Evolutionary conservation across 2,797 vertebrate species (phyloP), one percentile per base, ranked within the genome.

Genomic region (Salarias fasciatus): DNA sequence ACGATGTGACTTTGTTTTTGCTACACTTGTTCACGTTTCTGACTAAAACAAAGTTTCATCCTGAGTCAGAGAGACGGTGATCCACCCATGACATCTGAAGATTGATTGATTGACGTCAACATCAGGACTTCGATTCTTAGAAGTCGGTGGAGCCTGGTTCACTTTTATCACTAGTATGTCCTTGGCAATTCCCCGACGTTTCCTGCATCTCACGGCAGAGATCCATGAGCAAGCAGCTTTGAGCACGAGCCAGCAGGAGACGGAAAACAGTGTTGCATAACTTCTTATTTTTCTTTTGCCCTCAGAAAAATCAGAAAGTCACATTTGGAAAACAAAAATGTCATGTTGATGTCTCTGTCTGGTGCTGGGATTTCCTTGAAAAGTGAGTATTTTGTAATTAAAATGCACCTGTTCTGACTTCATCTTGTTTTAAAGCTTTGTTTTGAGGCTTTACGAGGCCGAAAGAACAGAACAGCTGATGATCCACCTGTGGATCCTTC

Each of bases 121-220:
- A 1, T 66, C 51, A 73, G 53, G 38, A 10, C 8, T 30, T 6
- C 0, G 53, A 48, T 68, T 57, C 59, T 68, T 69, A 58, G 24
- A 77, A 69, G 61, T 70, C 31, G 33, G 52, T 36, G 28, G 79
- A 5, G 53, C 50, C 62, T 33, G 59, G 57, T 81, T 72, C 60
- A 33, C 40, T 87, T 85, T 85, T 78, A 88, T 87, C 70, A 72
- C 74, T 63, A 15, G 47, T 82, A 82, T 82, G 78, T 87, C 85
- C 80, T 85, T 89, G 85, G 79, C 86, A 62, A 45, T 47, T 48
- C 58, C 51, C 37, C 9, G 46, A 75, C 18, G n/a, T 84, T 87
- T 88, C 85, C 78, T 86, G 53, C 57, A 38, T 75, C 72, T 86
- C 49, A 14, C 42, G 13, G 54, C 18, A 14, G 57, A 84, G 65